phyloP scores from a whole-genome alignment of 1,140 invertebrate species.

The Leptinotarsa lineolata region DNA sequence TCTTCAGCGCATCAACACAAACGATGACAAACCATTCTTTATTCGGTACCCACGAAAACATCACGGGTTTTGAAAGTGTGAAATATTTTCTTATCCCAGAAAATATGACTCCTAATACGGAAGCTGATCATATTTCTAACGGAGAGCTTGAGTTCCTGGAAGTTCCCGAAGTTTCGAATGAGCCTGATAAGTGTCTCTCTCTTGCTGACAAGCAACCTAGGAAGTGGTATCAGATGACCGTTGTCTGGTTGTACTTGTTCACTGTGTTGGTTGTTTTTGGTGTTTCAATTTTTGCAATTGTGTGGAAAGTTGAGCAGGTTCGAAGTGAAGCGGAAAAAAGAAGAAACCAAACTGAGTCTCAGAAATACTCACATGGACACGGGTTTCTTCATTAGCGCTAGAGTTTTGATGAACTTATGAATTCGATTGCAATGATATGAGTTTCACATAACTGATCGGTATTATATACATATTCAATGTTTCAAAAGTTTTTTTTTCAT shows the following conservation, averaged over 20 bases:
- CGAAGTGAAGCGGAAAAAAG: neutral
- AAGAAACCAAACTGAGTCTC: neutral
- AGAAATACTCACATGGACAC: too few species aligned
- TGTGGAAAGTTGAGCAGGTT: neutral
- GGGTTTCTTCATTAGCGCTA: too few species aligned
- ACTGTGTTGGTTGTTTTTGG: neutral
- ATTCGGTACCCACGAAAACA: neutral
- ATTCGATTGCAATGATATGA: too few species aligned
- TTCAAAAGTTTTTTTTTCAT: too few species aligned
- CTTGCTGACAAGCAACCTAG: neutral
- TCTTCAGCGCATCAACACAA: neutral
- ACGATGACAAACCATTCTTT: slow-evolving; percentile 2
- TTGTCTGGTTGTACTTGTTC: neutral
- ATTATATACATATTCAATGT: too few species aligned
- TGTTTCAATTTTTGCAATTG: neutral
- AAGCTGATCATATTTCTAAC: neutral
- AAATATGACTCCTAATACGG: neutral
- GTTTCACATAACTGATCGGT: too few species aligned
- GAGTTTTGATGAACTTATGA: too few species aligned
- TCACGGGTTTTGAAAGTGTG: neutral
- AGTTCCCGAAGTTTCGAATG: neutral
- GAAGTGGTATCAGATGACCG: neutral
- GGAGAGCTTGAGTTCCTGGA: neutral
- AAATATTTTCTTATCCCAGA: neutral
- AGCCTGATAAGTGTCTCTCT: neutral